Evolutionary conservation across 2,113 vertebrate species (phyloP).

Genomic region (Anarhynchus alexandrinus): DNA sequence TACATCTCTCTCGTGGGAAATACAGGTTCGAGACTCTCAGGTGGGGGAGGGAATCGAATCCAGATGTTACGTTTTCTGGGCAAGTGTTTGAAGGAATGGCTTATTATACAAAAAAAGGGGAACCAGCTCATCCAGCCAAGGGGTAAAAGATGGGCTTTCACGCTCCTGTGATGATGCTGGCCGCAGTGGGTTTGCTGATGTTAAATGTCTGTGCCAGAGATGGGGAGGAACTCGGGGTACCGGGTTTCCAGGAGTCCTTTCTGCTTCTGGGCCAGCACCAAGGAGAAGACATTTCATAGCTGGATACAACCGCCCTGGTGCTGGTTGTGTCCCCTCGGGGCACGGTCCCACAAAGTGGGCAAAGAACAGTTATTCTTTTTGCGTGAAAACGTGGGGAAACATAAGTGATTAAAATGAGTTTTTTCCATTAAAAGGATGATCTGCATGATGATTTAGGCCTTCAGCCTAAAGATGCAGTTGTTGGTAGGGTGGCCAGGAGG

Average conservation of each 20-base stretch:
- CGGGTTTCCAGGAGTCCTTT: neutral
- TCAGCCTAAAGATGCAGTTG: neutral
- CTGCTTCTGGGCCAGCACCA: neutral
- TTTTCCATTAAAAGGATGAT: neutral
- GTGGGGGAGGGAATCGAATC: conserved; percentile 13
- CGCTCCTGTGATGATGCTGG: neutral
- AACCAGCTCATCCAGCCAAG: neutral
- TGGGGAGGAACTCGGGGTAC: accelerated
- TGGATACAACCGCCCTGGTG: neutral
- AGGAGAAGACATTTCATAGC: neutral
- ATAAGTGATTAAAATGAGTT: neutral
- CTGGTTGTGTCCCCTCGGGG: neutral
- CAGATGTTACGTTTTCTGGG: neutral
- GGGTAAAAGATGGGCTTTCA: neutral
- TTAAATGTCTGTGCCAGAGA: neutral
- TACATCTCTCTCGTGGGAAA: conserved; percentile 30
- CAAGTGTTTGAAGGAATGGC: neutral
- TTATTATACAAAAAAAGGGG: neutral
- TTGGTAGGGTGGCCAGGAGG: neutral
- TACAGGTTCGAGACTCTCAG: conserved; percentile 24
- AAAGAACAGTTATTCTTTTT: neutral
- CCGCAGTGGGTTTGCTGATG: neutral
- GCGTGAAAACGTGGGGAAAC: neutral
- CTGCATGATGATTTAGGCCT: neutral
- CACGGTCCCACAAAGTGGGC: neutral